phyloP scores from a whole-genome alignment of 1,140 invertebrate species.

The Drosophila pachea region DNA sequence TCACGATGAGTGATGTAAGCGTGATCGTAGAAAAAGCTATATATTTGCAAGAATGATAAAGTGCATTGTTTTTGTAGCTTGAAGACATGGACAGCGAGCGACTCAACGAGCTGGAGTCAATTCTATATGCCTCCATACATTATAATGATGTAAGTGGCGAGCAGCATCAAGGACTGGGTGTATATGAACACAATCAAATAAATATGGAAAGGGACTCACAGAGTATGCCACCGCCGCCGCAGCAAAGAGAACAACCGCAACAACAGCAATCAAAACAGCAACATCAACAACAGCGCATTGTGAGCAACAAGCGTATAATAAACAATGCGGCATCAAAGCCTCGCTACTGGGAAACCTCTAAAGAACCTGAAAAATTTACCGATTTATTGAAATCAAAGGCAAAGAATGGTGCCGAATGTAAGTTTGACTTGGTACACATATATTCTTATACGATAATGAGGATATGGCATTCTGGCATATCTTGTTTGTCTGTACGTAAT shows the following conservation, averaged over 20 bases:
- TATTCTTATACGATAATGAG: too few relatives aligned
- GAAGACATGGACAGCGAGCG: conserved; percentile 69
- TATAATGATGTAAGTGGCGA: conserved; percentile 53
- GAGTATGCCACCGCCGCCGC: conserved; percentile 50
- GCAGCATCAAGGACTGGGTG: conserved; percentile 2
- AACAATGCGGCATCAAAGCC: conserved; percentile 49
- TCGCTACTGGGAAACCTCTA: conserved; percentile 53
- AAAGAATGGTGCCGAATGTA: conserved; percentile 23
- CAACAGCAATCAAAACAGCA: conserved; percentile 8
- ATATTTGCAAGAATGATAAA: neutral
- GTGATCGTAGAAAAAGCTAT: neutral
- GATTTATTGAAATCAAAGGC: conserved; percentile 16
- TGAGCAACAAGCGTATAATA: conserved; percentile 50
- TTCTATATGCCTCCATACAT: conserved; percentile 77
- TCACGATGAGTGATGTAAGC: conserved; percentile 60
- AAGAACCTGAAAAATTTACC: conserved; percentile 3
- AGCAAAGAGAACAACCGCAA: conserved; percentile 10
- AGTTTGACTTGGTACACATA: conserved; percentile 5
- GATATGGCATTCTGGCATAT: too few relatives aligned
- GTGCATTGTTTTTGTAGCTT: conserved; percentile 41
- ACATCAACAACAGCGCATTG: conserved; percentile 43
- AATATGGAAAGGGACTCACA: conserved; percentile 29
- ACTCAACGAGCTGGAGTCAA: conserved; percentile 79
- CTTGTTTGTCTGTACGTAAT: too few relatives aligned
- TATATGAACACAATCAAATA: neutral